Percentiles rank a stretch among this genome's conserved stretches.
Conservation (phyloP, 2,797 vertebrate genomes). For the Tapirus indicus region DNA sequence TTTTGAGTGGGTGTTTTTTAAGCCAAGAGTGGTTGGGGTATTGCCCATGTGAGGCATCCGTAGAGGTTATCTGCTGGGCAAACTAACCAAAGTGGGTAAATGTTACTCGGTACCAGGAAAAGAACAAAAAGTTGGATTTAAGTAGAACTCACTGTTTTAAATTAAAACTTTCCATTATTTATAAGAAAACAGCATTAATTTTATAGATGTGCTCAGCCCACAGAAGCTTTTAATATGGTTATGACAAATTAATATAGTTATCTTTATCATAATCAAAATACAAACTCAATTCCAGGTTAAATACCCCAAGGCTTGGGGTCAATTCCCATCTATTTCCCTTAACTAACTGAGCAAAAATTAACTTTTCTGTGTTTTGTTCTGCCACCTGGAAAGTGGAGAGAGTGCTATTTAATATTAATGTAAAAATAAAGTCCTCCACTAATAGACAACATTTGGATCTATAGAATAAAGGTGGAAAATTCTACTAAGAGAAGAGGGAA, state of each 20-base stretch:
- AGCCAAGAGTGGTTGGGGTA: constrained; percentile 80
- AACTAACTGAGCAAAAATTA: constrained; percentile 47
- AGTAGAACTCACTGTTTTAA: constrained; percentile 60
- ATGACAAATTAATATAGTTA: constrained; percentile 40
- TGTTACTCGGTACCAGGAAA: constrained; percentile 78
- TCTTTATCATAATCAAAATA: constrained; percentile 63
- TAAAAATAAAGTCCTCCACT: constrained; percentile 37
- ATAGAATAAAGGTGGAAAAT: constrained; percentile 36
- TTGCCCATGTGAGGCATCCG: constrained; percentile 83
- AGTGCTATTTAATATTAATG: background rate
- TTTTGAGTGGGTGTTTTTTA: constrained; percentile 79
- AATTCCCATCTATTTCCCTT: constrained; percentile 43
- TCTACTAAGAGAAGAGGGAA: constrained; percentile 24
- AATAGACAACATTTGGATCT: constrained; percentile 46
- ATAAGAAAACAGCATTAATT: constrained; percentile 38
- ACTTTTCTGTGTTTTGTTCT: constrained; percentile 29
- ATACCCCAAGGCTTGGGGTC: constrained; percentile 2
- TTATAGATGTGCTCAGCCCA: constrained; percentile 51
- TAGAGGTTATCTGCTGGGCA: constrained; percentile 83
- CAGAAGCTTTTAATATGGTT: constrained; percentile 29
- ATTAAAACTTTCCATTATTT: constrained; percentile 68
- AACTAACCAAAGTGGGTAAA: constrained; percentile 77
- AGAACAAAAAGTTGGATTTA: constrained; percentile 67
- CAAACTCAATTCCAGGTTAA: constrained; percentile 63
- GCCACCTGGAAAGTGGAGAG: background rate